Percentiles rank a stretch among this genome's conserved stretches.
phyloP scores from a whole-genome alignment of 2,797 vertebrate genomes.

The Florisuga fusca region DNA sequence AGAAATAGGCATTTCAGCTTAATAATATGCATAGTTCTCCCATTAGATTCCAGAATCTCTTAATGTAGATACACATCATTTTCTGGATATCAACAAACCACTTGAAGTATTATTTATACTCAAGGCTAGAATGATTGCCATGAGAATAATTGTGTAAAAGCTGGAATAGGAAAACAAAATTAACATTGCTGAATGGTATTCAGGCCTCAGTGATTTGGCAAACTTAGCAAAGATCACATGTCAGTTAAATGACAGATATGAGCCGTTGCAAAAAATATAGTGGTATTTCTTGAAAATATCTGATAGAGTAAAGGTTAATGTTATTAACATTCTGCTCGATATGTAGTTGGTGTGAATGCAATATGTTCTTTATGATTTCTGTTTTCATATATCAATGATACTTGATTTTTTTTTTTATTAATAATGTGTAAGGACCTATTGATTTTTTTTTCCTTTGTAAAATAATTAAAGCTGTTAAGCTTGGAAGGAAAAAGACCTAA shows the following conservation, averaged over 20 bases:
- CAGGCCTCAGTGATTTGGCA: conserved; percentile 71
- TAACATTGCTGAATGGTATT: conserved; percentile 72
- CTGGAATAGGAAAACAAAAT: conserved; percentile 71
- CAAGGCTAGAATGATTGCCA: conserved; percentile 67
- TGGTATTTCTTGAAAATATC: conserved; percentile 65
- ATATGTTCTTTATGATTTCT: conserved; percentile 56
- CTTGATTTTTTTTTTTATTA: conserved; percentile 15
- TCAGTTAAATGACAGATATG: conserved; percentile 67
- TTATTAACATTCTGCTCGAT: conserved; percentile 63
- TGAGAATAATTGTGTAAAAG: conserved; percentile 68
- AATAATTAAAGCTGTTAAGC: conserved; percentile 33
- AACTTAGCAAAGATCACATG: conserved; percentile 70
- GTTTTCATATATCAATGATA: conserved; percentile 53
- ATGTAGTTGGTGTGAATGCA: conserved; percentile 60
- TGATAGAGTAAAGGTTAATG: conserved; percentile 68
- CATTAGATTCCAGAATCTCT: conserved; percentile 62
- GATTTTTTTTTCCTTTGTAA: background rate
- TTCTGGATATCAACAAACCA: conserved; percentile 65
- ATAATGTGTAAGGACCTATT: background rate
- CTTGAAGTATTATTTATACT: conserved; percentile 67
- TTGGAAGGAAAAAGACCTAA: conserved; percentile 25
- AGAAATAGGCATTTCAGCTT: conserved; percentile 57
- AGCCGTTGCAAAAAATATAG: conserved; percentile 56
- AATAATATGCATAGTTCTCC: conserved; percentile 64
- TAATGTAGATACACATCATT: conserved; percentile 54